Base-by-base conservation (phyloP, 2,797 vertebrate species). In the Chaetodon trifasciatus region DNA sequence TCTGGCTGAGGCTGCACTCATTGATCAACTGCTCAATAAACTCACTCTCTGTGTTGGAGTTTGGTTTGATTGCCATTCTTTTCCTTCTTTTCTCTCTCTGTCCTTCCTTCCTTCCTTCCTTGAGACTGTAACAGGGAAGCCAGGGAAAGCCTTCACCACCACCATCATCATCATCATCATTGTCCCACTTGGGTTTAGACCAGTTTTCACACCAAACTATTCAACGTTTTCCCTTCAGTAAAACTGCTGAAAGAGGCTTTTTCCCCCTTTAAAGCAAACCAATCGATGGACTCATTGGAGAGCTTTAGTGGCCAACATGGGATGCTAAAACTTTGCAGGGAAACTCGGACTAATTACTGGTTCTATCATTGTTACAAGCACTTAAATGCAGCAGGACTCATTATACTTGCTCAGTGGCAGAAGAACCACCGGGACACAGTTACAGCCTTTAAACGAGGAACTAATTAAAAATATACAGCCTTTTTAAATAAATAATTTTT, bases 341-440 rank as follows among this genome's bases (percentile, higher is more conserved):
- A 79, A 75, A 81, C 64, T 68, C 8, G 7, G 52, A 74, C 78
- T 87, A 84, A 91, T 90, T 87, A 79, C 42, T 71, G 28, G 35
- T 63, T 76, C 55, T 76, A 67, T 81, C 32, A 81, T 81, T 73
- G 62, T 83, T 84, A 75, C 46, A 32, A 81, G 62, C 70, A 46
- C 68, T 74, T 82, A 58, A 78, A 85, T 57, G 78, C 70, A 64
- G 76, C 70, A 76, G 50, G 70, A 76, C 70, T 81, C 68, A 76
- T 85, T 86, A 81, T 55, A 87, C 74, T 65, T 71, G 53, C 70
- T 77, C 58, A 50, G 11, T 69, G 35, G 35, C 24, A 21, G 61
- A 72, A 53, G 50, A 76, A 53, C 68, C 68, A 35, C 46, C 8
- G 62, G 63, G 74, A 72, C 56, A 55, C 47, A 46, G 58, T 69